Evolutionary conservation across 2,797 vertebrate species (phyloP), one percentile per base, ranked within the genome.

Genomic region (Myotis vivesi): DNA sequence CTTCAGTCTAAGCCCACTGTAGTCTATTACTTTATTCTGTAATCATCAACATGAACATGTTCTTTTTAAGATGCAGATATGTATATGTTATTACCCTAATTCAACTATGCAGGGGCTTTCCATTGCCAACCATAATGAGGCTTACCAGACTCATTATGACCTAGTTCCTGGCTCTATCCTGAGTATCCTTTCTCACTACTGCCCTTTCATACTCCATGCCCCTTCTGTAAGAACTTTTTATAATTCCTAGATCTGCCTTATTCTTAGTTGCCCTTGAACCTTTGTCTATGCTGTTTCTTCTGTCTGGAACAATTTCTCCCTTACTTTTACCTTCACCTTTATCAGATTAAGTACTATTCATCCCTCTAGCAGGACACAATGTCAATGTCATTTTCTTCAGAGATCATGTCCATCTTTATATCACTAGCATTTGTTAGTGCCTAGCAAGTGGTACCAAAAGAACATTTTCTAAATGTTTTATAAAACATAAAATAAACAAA

Each of bases 111-210:
- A 81, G 30, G 25, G 13, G 19, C 23, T 94, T 91, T 73, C 22
- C 10, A 22, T 91, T 83, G 46, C 76, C 64, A 91, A 22, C 25
- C 41, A 92, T 87, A 81, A 68, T 30, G 69, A 73, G 57, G 7
- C 10, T 91, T 95, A 51, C 4, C 92, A 93, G 8, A 41, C 23
- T 81, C 30, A 91, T 91, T 91, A 33, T 75, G 36, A 89, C 84
- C 64, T 71, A 23, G 30, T 55, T 15, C 25, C 25, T 93, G 36
- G 71, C 44, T 15, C 55, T 53, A 28, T 85, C 25, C 69, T 20
- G 33, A 76, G 13, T 59, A 75, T 95, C 68, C 88, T 95, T 96
- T 93, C 49, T 89, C 19, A 80, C 79, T 10, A 87, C 53, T 85
- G 5, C 71, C 23, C 28, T 20, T 89, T 86, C 23, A 59, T 22